Percentiles rank a stretch among this genome's conserved stretches.
These are phyloP conservation scores for Marmota flaviventris DNA, from an alignment of 2,113 vertebrate species.

Conservation along the genomic window DNA sequence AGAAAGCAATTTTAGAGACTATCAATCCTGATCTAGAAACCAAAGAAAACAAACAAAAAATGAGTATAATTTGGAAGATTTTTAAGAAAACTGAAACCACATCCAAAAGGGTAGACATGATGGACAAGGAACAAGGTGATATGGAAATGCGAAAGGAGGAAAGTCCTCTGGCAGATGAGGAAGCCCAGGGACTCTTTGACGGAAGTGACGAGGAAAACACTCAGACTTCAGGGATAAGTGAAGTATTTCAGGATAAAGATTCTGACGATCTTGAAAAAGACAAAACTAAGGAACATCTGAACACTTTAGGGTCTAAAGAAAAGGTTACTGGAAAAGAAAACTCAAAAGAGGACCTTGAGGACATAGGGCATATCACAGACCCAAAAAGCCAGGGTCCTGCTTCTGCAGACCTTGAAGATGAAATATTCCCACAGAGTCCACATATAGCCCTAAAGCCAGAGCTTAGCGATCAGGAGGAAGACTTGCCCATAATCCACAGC, in stretches of 20 bases:
- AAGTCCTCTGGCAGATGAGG: neutral
- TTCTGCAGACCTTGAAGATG: neutral
- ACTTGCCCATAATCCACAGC: slow-evolving; percentile 88
- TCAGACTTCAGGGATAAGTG: neutral
- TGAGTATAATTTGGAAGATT: neutral
- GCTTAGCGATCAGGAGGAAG: slow-evolving; percentile 86
- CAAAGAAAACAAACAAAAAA: slow-evolving; percentile 44
- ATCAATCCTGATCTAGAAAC: slow-evolving; percentile 31
- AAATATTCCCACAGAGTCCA: neutral
- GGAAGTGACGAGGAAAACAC: neutral
- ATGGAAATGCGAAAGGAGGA: neutral
- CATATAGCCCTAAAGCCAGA: slow-evolving; percentile 19
- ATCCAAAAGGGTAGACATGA: fast-evolving
- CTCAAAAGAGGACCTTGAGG: neutral
- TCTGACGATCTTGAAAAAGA: neutral
- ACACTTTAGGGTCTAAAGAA: slow-evolving; percentile 47
- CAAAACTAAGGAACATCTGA: neutral
- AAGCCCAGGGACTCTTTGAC: neutral
- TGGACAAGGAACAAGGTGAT: neutral
- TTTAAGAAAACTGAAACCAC: neutral
- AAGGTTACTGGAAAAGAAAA: neutral
- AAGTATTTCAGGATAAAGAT: neutral
- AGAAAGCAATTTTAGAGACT: neutral
- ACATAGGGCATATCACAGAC: neutral
- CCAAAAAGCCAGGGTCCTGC: neutral